A percentile compares a stretch with the other conserved stretches of the same genome.
Conservation (phyloP, 2,113 vertebrate genomes). For the Anarrhichthys ocellatus region DNA sequence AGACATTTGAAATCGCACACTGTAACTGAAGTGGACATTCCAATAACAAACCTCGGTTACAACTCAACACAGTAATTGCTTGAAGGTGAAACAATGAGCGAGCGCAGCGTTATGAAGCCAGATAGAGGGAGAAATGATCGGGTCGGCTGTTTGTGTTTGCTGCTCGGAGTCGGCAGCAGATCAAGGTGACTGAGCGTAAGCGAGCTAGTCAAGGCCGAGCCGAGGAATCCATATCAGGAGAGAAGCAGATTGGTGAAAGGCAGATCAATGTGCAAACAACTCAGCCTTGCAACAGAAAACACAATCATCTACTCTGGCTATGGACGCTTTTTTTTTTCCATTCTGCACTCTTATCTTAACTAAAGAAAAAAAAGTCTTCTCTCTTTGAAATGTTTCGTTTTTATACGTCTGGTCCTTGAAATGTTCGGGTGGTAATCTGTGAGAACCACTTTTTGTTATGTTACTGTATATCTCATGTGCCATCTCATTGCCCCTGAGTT, state of each 20-base stretch:
- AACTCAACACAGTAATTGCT: slow-evolving; percentile 12
- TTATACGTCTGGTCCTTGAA: slow-evolving; percentile 9
- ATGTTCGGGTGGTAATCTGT: slow-evolving; percentile 15
- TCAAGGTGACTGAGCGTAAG: slow-evolving; percentile 56
- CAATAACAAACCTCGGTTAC: slow-evolving; percentile 10
- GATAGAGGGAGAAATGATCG: slow-evolving; percentile 8
- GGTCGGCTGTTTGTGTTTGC: slow-evolving; percentile 47
- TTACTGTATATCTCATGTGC: not conserved
- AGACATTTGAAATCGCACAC: not conserved
- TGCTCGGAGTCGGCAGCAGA: slow-evolving; percentile 43
- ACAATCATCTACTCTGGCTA: slow-evolving; percentile 22
- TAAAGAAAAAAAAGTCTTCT: not conserved
- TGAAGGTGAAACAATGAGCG: slow-evolving; percentile 41
- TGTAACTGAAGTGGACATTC: slow-evolving; percentile 12
- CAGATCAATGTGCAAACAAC: slow-evolving; percentile 68
- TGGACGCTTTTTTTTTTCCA: not conserved
- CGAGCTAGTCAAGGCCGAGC: slow-evolving; percentile 61
- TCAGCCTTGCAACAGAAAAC: slow-evolving; percentile 32
- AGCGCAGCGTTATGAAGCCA: not conserved
- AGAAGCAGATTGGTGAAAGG: slow-evolving; percentile 52
- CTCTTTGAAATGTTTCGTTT: slow-evolving; percentile 8
- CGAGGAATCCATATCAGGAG: slow-evolving; percentile 65
- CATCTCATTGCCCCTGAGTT: not conserved
- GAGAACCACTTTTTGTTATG: slow-evolving; percentile 5
- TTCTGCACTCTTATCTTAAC: not conserved